These are phyloP conservation scores for Myxocyprinus asiaticus DNA, from an alignment of 2,113 vertebrate species.

Conservation along the genomic window DNA sequence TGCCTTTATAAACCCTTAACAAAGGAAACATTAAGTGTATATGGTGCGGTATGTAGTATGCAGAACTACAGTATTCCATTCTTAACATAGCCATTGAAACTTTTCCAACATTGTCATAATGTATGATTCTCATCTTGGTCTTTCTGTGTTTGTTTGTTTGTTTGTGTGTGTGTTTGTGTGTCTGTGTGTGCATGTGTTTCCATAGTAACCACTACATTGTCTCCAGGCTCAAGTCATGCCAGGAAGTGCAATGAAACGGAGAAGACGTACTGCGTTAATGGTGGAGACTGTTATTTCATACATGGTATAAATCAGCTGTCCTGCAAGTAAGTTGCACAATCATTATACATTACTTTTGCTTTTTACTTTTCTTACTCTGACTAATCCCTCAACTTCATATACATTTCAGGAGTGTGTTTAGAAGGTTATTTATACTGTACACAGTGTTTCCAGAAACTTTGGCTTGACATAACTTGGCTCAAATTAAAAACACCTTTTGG, in stretches of 20 bases:
- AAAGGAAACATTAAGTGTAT: no score
- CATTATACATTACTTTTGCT: not conserved
- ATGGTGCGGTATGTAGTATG: not conserved
- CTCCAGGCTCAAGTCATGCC: slow-evolving; percentile 88
- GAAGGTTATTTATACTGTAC: not conserved
- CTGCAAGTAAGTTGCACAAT: slow-evolving; percentile 91
- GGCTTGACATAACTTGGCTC: not conserved
- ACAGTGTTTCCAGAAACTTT: no score
- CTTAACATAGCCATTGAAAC: not conserved
- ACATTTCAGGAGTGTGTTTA: not conserved
- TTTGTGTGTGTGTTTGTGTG: not conserved
- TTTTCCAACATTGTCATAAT: not conserved
- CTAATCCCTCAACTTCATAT: not conserved
- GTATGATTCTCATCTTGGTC: slow-evolving; percentile 5
- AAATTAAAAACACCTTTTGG: not conserved
- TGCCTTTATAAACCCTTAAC: no score
- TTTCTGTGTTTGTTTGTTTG: slow-evolving; percentile 10
- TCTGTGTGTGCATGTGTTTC: slow-evolving; percentile 40
- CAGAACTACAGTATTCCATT: not conserved
- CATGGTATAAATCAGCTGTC: slow-evolving; percentile 96
- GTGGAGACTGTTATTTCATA: slow-evolving; percentile 98
- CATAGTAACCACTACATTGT: slow-evolving; percentile 86
- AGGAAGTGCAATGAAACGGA: slow-evolving; percentile 95
- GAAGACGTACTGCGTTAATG: slow-evolving; percentile 93
- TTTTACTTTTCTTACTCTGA: not conserved